Evolutionary conservation across 2,113 vertebrate species (phyloP).

Genomic region (Dromas ardeola): DNA sequence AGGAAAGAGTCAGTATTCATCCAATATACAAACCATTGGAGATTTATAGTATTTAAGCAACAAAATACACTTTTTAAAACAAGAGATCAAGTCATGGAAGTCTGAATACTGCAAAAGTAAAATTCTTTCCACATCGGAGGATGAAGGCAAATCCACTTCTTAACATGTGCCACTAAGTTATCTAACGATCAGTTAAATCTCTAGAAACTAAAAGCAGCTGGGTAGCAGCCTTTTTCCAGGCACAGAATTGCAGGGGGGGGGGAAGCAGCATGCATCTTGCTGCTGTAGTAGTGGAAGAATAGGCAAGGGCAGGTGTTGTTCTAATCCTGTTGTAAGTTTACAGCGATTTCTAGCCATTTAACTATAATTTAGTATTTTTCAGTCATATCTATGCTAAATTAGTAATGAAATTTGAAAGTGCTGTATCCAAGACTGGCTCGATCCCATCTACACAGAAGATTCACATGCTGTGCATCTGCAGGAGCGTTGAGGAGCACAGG

Average conservation of each 20-base stretch:
- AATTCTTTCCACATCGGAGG: neutral
- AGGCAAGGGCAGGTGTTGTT: neutral
- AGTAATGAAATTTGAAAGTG: neutral
- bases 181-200: neutral
- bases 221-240: neutral
- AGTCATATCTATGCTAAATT: neutral
- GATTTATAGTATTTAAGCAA: neutral
- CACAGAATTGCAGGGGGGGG: neutral
- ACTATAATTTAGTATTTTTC: neutral
- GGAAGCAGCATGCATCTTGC: neutral
- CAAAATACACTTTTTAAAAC: neutral
- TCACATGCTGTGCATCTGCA: neutral
- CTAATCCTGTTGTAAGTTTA: neutral
- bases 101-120: neutral
- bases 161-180: neutral
- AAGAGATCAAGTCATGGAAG: neutral
- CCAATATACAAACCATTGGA: neutral
- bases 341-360: neutral
- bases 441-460: neutral
- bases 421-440: neutral
- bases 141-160: neutral
- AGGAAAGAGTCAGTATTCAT: neutral
- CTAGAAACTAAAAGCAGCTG: neutral
- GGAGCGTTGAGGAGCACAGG: neutral
- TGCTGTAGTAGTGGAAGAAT: neutral